Conservation (phyloP, 2,113 vertebrate species). For the Hydrolagus affinis region DNA sequence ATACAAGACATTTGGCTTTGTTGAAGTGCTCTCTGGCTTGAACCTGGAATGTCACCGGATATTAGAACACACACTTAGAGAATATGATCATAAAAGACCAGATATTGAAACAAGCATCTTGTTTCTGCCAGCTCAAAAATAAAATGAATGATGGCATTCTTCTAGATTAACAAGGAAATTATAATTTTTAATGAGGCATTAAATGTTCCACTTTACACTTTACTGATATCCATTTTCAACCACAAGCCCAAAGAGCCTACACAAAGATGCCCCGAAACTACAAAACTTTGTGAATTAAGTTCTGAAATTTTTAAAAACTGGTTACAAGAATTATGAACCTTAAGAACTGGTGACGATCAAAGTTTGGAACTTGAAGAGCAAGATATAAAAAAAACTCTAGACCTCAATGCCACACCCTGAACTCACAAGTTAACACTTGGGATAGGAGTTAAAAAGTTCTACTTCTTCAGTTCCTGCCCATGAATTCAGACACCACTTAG, state of each 20-base stretch:
- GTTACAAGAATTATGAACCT: too few species aligned
- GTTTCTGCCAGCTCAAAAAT: too few species aligned
- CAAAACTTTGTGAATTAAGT: too few species aligned
- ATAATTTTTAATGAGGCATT: neutral
- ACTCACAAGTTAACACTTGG: neutral
- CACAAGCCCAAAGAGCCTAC: neutral
- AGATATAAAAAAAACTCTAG: neutral
- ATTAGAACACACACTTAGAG: neutral
- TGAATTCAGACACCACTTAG: neutral
- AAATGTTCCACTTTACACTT: neutral
- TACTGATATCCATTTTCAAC: neutral
- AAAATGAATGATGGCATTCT: too few species aligned
- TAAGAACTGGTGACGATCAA: too few species aligned
- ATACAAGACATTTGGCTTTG: neutral
- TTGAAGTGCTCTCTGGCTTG: neutral
- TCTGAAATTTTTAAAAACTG: too few species aligned
- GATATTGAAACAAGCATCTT: neutral
- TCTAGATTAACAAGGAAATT: too few species aligned
- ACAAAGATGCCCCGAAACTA: too few species aligned
- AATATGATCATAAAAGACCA: neutral
- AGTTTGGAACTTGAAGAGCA: neutral
- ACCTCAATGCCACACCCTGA: neutral
- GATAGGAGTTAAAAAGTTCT: too few species aligned
- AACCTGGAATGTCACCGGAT: neutral
- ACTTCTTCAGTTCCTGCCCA: neutral